These are phyloP conservation scores for Eulemur rubriventer DNA, from an alignment of 2,797 vertebrate genomes.

Conservation along the genomic window DNA sequence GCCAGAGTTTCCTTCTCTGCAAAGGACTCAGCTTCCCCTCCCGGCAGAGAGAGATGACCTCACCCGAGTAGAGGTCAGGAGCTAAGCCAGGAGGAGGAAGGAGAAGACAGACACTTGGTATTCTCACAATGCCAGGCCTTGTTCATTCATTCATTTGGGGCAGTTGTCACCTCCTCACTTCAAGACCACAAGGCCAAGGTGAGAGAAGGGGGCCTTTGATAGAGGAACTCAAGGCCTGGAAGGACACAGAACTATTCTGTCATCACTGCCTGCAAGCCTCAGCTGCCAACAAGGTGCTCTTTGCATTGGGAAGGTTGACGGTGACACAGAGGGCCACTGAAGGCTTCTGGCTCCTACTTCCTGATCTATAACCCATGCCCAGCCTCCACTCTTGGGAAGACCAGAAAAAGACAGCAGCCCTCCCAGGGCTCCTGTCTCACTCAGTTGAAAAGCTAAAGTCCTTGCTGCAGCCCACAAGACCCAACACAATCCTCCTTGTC, in stretches of 20 bases:
- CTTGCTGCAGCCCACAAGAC: not conserved
- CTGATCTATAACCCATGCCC: not conserved
- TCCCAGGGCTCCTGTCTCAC: not conserved
- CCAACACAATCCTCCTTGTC: not conserved
- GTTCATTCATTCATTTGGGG: conserved; percentile 11
- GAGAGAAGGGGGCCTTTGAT: conserved; percentile 29
- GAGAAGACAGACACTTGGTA: not conserved
- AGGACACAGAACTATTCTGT: not conserved
- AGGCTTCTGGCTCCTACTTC: not conserved
- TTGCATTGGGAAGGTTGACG: not conserved
- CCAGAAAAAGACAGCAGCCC: not conserved
- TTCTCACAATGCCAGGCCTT: not conserved
- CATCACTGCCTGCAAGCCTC: not conserved
- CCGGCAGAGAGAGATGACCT: not conserved
- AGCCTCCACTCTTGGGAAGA: not conserved
- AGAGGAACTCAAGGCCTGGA: not conserved
- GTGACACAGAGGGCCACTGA: not conserved
- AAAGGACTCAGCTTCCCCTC: not conserved
- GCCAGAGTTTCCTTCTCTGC: not conserved
- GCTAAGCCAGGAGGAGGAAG: not conserved
- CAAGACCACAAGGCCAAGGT: conserved; percentile 12
- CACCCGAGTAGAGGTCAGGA: not conserved
- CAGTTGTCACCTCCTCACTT: not conserved
- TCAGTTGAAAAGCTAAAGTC: not conserved
- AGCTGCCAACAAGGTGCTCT: not conserved